Base-by-base conservation (phyloP, 2,113 vertebrate species). In the Taxidea taxus region DNA sequence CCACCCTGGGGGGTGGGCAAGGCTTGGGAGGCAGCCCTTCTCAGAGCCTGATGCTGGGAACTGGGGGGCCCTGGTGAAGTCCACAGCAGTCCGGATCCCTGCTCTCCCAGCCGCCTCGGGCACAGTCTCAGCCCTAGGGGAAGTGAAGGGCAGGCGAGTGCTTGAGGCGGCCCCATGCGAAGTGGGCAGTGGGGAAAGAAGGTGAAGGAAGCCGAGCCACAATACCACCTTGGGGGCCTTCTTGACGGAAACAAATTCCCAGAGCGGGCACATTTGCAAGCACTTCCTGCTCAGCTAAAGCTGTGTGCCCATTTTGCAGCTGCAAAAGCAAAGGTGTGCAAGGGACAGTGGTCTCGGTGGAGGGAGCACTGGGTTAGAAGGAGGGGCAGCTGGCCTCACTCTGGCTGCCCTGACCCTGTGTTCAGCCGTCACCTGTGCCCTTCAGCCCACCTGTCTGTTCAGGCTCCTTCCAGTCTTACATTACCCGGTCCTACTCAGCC, bases 191-290 rank as follows among this genome's bases (percentile, higher is more conserved):
- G 20, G 62, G 72, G 74, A 82, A 47, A 77, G 60, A 31, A 15
- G 20, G 37, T 13, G 15, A 54, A 54, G 81, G 72, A 64, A 91
- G 49, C 23, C 3, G 6, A 62, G 91, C 72, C 68, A 7, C 44
- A 0, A 10, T 0, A 6, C 27, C 58, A 7, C 62, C 6, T 16
- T 15, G 12, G 18, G 25, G 18, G 51, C 77, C 39, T 93, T 62
- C 37, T 49, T 37, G 51, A 70, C 39, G 7, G 27, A 74, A 75
- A 75, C 34, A n/a, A n/a, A 70, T 72, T 90, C 93, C 80, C 88
- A 68, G 66, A 74, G 84, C 39, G 0, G 64, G 34, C 10, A 44
- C 60, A 4, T 49, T 16, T 74, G 72, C 78, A 86, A 64, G 75
- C 82, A 37, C n/a, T 21, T 85, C 64, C 92, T 91, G 78, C 86